phyloP scores from a whole-genome alignment of 2,888 invertebrate species.

The Phragmatobia fuliginosa region DNA sequence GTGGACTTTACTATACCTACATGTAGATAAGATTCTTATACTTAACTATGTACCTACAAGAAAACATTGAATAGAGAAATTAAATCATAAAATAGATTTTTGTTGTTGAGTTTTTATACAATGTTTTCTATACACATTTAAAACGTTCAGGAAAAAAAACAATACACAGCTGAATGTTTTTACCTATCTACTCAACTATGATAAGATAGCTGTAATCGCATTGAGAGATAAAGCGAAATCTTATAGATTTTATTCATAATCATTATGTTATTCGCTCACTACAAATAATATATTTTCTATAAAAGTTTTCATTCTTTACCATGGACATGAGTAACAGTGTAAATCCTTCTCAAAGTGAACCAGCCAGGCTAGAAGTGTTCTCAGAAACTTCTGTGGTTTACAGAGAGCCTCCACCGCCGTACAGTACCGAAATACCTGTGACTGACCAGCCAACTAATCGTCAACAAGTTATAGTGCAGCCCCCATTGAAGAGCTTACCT shows the following conservation, averaged over 20 bases:
- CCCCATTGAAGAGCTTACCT: conserved; percentile 64
- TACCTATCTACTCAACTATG: conserved; percentile 31
- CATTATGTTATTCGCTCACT: conserved; percentile 53
- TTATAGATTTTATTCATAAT: conserved; percentile 51
- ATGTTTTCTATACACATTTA: neutral
- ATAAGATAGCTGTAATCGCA: conserved; percentile 63
- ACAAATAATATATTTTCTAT: conserved; percentile 21
- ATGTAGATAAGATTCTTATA: neutral
- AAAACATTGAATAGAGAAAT: neutral
- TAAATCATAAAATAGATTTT: neutral
- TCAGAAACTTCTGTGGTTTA: conserved; percentile 49
- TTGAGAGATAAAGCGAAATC: conserved; percentile 56
- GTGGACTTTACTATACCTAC: neutral
- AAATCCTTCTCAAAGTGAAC: conserved; percentile 48
- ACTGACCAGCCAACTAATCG: conserved; percentile 60
- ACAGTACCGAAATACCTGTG: conserved; percentile 49
- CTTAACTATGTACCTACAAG: neutral
- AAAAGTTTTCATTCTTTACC: conserved; percentile 38
- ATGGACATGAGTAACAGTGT: conserved; percentile 58
- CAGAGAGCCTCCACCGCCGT: conserved; percentile 74
- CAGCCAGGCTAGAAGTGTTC: conserved; percentile 48
- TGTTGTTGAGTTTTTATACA: neutral
- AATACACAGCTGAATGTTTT: conserved; percentile 2
- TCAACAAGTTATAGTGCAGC: conserved; percentile 68
- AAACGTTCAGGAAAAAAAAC: neutral